Base-by-base conservation (phyloP, 2,113 vertebrate genomes). In the Sterrhoptilus dennistouni region DNA sequence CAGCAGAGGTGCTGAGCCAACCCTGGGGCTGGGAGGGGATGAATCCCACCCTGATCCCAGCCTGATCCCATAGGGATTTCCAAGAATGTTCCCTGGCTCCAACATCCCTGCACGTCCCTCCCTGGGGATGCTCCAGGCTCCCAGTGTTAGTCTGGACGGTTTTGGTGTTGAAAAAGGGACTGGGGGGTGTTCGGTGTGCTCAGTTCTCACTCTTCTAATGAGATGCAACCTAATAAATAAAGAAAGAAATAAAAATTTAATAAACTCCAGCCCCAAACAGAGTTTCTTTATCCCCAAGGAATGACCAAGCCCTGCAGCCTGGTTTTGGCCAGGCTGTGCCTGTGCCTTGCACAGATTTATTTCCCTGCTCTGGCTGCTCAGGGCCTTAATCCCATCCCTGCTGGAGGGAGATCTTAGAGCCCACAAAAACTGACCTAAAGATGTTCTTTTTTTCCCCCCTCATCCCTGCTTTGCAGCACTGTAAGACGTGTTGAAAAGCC, bases 1-100 rank as follows among this genome's bases (percentile, higher is more conserved):
- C 38, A 57, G 33, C 5, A 20, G 60, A 5, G 57, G 29, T 27
- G 53, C 36, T 52, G 83, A 64, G 59, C 47, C 49, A 8, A 1
- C 19, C 0, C 0, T 2, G 16, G 76, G 44, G 35, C 56, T 74
- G 76, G 81, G 5, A 21, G 72, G 5, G 72, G 23, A 6, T 8
- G 17, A 47, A 36, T 6, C 20, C 64, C 36, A 12, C 5, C 17
- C 36, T 6, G 22, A 27, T 21, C 38, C 61, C 38, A n/a, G 2
- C 20, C 49, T 3, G 25, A 7, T 7, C 68, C 44, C 8, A 3
- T 0, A 0, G 9, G 7, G 35, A 13, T 83, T 16, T 40, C 0
- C 20, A 59, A 77, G 89, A 19, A 47, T 0, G 7, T 1, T 23
- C 52, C 68, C 52, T 3, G 8, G 8, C 45, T 57, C 63, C 36